A percentile compares a stretch with the other conserved stretches of the same genome.
Evolutionary conservation across 2,888 invertebrate species (phyloP).

Genomic region (Marronus borbonicus): DNA sequence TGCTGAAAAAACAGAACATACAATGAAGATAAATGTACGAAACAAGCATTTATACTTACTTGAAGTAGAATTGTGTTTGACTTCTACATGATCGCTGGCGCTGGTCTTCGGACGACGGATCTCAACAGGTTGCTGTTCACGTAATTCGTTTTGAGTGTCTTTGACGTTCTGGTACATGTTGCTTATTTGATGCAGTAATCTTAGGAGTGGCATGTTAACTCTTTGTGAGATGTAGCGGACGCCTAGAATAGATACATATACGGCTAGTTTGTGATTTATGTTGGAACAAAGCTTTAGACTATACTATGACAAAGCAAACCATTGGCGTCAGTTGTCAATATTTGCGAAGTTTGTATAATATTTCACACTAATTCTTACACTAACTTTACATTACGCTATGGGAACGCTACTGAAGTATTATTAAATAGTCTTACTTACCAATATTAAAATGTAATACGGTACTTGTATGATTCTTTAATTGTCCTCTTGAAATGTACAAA

Average conservation of each 20-base stretch:
- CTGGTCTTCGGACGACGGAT: slow-evolving; percentile 68
- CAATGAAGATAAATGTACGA: background rate
- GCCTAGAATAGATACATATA: slow-evolving; percentile 72
- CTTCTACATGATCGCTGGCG: slow-evolving; percentile 68
- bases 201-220: slow-evolving; percentile 95
- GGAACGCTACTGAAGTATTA: too few species aligned
- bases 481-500: slow-evolving; percentile 88
- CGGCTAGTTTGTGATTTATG: too few species aligned
- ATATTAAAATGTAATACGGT: slow-evolving; percentile 91
- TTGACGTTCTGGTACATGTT: slow-evolving; percentile 98
- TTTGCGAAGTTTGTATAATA: too few species aligned
- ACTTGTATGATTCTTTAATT: slow-evolving; percentile 92
- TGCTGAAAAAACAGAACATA: slow-evolving; percentile 65
- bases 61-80: slow-evolving; percentile 77
- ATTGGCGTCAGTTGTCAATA: too few species aligned
- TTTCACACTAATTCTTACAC: too few species aligned
- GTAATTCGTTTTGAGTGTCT: slow-evolving; percentile 92
- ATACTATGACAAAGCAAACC: background rate
- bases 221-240: slow-evolving; percentile 94
- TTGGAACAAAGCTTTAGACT: background rate
- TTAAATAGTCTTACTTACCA: slow-evolving; percentile 56
- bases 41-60: slow-evolving; percentile 66
- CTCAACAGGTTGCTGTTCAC: slow-evolving; percentile 77
- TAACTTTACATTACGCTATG: too few species aligned
- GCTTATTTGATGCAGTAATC: slow-evolving; percentile 95